Conservation (phyloP, 2,797 vertebrate genomes). For the Muscicapa striata region DNA sequence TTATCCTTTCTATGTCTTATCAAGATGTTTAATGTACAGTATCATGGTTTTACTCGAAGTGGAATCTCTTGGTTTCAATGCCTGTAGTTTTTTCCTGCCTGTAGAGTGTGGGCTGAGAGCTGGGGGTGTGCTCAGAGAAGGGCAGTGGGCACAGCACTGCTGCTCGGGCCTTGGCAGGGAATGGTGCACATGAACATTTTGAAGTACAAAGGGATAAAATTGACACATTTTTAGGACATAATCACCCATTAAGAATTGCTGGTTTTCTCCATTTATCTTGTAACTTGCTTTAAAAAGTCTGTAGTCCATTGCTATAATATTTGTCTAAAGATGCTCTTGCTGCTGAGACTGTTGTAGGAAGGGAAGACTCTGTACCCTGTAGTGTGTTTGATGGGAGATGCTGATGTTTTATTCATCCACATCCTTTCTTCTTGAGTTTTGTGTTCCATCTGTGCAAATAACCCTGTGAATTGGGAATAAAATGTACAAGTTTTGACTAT, state of each 20-base stretch:
- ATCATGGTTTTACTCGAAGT: slow-evolving; percentile 42
- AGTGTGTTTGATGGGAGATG: slow-evolving; percentile 66
- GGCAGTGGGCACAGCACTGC: slow-evolving; percentile 10
- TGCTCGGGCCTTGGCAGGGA: slow-evolving; percentile 10
- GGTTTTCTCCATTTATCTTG: slow-evolving; percentile 68
- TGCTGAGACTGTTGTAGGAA: slow-evolving; percentile 58
- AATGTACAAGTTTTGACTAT: slow-evolving; percentile 71
- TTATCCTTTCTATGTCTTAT: slow-evolving; percentile 56
- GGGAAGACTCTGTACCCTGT: slow-evolving; percentile 67
- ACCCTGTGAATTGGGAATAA: slow-evolving; percentile 71
- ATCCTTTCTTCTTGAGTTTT: slow-evolving; percentile 67
- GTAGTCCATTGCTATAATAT: slow-evolving; percentile 66
- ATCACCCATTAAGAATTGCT: slow-evolving; percentile 57
- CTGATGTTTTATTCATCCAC: slow-evolving; percentile 66
- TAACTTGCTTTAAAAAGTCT: slow-evolving; percentile 67
- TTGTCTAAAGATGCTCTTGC: slow-evolving; percentile 68
- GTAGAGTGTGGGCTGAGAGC: background rate
- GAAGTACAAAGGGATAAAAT: slow-evolving; percentile 41
- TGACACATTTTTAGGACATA: slow-evolving; percentile 47
- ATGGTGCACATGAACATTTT: background rate
- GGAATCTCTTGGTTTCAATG: slow-evolving; percentile 9
- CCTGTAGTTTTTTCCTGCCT: background rate
- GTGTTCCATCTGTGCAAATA: slow-evolving; percentile 72
- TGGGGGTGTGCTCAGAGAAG: background rate
- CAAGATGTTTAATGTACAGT: slow-evolving; percentile 61